phyloP scores from a whole-genome alignment of 2,888 invertebrate species.

The Seira sanloemensis region DNA sequence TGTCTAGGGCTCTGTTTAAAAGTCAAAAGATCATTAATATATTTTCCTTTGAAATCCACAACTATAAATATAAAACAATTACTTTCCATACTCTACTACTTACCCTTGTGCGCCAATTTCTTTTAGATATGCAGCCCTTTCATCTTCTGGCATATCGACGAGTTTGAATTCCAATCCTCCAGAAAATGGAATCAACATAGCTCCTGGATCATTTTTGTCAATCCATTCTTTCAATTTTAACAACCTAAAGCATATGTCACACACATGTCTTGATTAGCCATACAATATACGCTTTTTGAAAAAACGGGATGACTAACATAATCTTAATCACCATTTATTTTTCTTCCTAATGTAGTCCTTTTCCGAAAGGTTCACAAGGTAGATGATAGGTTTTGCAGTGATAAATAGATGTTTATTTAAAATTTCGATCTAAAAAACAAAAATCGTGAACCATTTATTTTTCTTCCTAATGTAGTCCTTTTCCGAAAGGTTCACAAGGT shows the following conservation, averaged over 20 bases:
- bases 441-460: constrained; percentile 88
- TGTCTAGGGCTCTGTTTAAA: constrained; percentile 94
- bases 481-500: constrained; percentile 97
- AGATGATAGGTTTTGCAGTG: constrained; percentile 98
- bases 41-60: no score
- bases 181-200: constrained; percentile 96
- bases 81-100: not conserved
- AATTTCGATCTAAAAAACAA: constrained; percentile 88
- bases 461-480: constrained; percentile 99
- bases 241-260: constrained; percentile 81
- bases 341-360: constrained; percentile 99
- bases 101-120: constrained; percentile 89
- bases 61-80: constrained; percentile 17
- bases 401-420: constrained; percentile 97
- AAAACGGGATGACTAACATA: constrained; percentile 76
- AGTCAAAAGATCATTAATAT: constrained; percentile 75
- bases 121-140: constrained; percentile 86
- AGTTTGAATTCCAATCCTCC: constrained; percentile 92
- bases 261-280: constrained; percentile 11
- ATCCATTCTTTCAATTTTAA: constrained; percentile 99
- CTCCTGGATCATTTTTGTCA: constrained; percentile 96
- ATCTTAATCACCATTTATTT: constrained; percentile 99
- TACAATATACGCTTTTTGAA: not conserved
- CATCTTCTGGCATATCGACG: constrained; percentile 88
- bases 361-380: constrained; percentile 97